Conservation (phyloP, 2,797 vertebrate species). For the Peromyscus nudipes region DNA sequence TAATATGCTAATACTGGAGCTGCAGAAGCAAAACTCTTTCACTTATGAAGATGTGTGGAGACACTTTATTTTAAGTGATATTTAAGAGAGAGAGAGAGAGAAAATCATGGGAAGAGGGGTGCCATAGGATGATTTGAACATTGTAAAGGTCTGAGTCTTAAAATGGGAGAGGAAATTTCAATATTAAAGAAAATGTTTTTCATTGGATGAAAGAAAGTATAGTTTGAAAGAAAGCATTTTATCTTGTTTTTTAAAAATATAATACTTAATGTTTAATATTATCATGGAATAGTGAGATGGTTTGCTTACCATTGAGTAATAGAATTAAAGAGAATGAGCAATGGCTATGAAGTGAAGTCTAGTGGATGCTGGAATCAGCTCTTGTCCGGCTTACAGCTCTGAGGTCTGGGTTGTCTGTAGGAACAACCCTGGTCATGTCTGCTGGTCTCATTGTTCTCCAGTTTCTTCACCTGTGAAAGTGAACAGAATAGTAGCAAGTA, state of each 20-base stretch:
- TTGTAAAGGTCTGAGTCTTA: conserved; percentile 19
- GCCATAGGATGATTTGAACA: not conserved
- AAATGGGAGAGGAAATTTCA: not conserved
- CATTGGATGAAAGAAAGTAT: not conserved
- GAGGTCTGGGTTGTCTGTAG: not conserved
- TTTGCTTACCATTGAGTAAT: not conserved
- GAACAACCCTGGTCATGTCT: not conserved
- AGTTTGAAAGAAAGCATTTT: conserved; percentile 5
- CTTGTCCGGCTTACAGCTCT: not conserved
- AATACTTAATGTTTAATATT: conserved; percentile 19
- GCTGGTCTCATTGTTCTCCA: not conserved
- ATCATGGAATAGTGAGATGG: not conserved
- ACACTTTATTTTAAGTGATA: not conserved
- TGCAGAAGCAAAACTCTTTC: not conserved
- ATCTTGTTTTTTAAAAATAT: not conserved
- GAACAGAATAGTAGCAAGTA: not conserved
- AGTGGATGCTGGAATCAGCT: not conserved
- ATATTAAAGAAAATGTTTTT: not conserved
- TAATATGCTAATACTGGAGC: not conserved
- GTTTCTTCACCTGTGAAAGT: not conserved
- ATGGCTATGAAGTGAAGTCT: not conserved
- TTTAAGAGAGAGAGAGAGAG: not conserved
- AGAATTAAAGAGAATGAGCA: not conserved
- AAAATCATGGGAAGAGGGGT: not conserved
- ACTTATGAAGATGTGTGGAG: not conserved